These are phyloP conservation scores for Harmothoe impar DNA, from an alignment of 2,888 invertebrate genomes.

Conservation along the genomic window DNA sequence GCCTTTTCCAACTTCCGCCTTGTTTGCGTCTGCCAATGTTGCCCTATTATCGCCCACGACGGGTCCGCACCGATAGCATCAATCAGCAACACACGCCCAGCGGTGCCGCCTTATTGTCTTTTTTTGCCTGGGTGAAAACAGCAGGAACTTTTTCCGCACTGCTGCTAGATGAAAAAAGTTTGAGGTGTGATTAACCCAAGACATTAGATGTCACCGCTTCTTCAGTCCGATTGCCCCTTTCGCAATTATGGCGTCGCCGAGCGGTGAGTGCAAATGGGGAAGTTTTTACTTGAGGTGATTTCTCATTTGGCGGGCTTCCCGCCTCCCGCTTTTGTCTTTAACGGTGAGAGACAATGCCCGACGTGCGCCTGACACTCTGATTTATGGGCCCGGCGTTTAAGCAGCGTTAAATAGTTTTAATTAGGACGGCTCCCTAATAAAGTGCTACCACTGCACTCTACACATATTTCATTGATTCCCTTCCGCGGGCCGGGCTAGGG, in stretches of 20 bases:
- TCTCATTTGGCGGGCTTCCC: slow-evolving; percentile 51
- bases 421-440: slow-evolving; percentile 54
- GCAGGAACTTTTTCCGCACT: slow-evolving; percentile 5
- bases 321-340: slow-evolving; percentile 40
- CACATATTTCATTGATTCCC: slow-evolving; percentile 55
- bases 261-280: slow-evolving; percentile 51
- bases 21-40: slow-evolving; percentile 45
- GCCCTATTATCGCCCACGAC: slow-evolving; percentile 35
- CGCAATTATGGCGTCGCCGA: slow-evolving; percentile 46
- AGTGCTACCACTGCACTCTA: slow-evolving; percentile 31
- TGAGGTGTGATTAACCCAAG: slow-evolving; percentile 55
- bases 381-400: slow-evolving; percentile 31
- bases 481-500: slow-evolving; percentile 19
- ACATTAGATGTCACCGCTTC: slow-evolving; percentile 54
- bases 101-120: slow-evolving; percentile 46
- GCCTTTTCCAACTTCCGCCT: slow-evolving; percentile 30
- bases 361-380: slow-evolving; percentile 3
- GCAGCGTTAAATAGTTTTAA: slow-evolving; percentile 57
- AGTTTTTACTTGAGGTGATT: slow-evolving; percentile 58
- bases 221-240: slow-evolving; percentile 51
- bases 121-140: slow-evolving; percentile 48
- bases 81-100: slow-evolving; percentile 36
- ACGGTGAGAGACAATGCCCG: neutral
- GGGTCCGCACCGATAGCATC: slow-evolving; percentile 43
- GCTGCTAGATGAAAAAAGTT: slow-evolving; percentile 49